Evolutionary conservation across 2,888 invertebrate genomes (phyloP).

Genomic region (Hyalella azteca): DNA sequence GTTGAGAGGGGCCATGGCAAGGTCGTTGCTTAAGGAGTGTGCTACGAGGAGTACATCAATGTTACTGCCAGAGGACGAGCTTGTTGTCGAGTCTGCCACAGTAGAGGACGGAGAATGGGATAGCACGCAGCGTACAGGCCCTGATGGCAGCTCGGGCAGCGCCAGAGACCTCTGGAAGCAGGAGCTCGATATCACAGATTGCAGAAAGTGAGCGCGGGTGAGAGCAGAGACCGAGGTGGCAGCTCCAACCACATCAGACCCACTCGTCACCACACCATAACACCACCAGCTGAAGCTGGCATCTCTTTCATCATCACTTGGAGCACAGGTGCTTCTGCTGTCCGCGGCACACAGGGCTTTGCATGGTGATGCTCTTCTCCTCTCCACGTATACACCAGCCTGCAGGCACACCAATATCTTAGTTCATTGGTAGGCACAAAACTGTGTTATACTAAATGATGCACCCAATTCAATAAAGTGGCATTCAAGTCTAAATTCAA

Average conservation of each 20-base stretch:
- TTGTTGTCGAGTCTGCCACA: conserved; percentile 31
- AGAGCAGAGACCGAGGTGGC: conserved; percentile 1
- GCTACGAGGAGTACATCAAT: conserved; percentile 27
- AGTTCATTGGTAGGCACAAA: no score
- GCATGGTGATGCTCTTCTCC: conserved; percentile 11
- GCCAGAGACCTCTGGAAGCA: conserved; percentile 29
- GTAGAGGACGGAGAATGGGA: conserved; percentile 36
- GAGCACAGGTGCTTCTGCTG: not conserved
- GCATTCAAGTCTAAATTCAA: no score
- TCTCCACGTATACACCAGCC: conserved; percentile 35
- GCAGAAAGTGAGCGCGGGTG: conserved; percentile 37
- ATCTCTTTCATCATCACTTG: conserved; percentile 10
- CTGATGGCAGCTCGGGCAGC: conserved; percentile 29
- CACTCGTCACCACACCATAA: conserved; percentile 24
- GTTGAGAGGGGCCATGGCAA: conserved; percentile 9
- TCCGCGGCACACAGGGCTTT: not conserved
- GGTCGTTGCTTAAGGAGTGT: conserved; percentile 37
- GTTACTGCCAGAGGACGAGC: conserved; percentile 32
- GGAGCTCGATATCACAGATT: conserved; percentile 39
- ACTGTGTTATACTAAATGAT: no score
- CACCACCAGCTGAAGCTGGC: conserved; percentile 26
- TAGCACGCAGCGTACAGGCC: conserved; percentile 35
- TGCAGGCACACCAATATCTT: not conserved
- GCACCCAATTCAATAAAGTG: no score
- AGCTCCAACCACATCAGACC: conserved; percentile 29